Evolutionary conservation across 2,888 invertebrate genomes (phyloP).

Genomic region (Formica aserva): DNA sequence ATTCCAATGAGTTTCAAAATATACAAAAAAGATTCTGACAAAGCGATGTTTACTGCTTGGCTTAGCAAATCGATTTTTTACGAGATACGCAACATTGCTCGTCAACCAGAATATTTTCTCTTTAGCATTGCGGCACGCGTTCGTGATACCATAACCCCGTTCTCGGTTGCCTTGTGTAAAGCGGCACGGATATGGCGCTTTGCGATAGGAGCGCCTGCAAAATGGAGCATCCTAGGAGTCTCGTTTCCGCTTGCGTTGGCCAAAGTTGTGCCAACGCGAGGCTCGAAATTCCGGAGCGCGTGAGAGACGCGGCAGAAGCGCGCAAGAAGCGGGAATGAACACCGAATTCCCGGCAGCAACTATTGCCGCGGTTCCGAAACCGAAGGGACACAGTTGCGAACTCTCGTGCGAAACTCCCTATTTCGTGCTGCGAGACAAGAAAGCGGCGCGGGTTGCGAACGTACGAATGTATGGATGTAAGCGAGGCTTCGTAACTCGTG

Average conservation of each 20-base stretch:
- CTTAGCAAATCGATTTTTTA: conserved; percentile 25
- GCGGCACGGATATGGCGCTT: background rate
- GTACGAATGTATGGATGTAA: conserved; percentile 12
- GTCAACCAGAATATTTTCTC: background rate
- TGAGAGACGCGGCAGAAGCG: conserved; percentile 25
- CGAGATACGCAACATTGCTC: conserved; percentile 7
- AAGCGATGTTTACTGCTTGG: background rate
- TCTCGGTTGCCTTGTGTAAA: conserved; percentile 18
- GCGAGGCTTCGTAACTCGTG: conserved; percentile 16
- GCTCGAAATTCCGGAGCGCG: conserved; percentile 41
- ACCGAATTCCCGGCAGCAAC: conserved; percentile 45
- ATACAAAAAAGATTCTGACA: background rate
- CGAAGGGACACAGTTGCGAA: conserved; percentile 47
- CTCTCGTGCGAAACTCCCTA: conserved; percentile 37
- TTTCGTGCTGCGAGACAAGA: conserved; percentile 42
- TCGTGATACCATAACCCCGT: conserved; percentile 20
- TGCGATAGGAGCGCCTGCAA: conserved; percentile 20
- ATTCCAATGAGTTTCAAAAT: background rate
- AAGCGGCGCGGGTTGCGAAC: conserved; percentile 23
- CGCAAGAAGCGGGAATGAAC: conserved; percentile 42
- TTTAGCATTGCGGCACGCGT: background rate
- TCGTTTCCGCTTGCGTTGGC: conserved; percentile 36
- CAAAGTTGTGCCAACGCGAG: conserved; percentile 32
- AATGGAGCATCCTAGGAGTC: conserved; percentile 47
- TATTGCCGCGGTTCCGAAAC: conserved; percentile 44